A percentile compares a stretch with the other conserved stretches of the same genome.
phyloP scores from a whole-genome alignment of 2,113 vertebrate species.

The Apteryx owenii region DNA sequence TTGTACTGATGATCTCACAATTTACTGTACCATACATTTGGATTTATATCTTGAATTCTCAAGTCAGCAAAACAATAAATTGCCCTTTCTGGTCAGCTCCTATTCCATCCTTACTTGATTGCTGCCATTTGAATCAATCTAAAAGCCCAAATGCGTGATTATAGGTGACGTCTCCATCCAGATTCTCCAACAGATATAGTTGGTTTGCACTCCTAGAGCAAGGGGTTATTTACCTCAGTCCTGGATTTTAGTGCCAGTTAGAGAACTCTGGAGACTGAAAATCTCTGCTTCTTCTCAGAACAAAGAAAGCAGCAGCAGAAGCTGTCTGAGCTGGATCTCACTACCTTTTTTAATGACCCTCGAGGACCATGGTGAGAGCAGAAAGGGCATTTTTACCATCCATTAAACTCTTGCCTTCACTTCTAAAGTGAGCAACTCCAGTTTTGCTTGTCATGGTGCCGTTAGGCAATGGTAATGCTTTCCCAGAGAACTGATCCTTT shows the following conservation, averaged over 20 bases:
- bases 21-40: neutral
- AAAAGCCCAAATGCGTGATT: neutral
- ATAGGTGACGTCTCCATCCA: neutral
- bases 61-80: neutral
- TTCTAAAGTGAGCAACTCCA: neutral
- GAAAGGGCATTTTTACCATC: neutral
- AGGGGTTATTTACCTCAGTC: neutral
- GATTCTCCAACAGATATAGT: neutral
- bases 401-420: neutral
- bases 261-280: neutral
- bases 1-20: neutral
- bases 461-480: neutral
- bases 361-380: neutral
- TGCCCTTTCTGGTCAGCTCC: neutral
- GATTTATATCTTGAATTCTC: neutral
- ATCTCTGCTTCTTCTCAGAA: neutral
- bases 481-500: neutral
- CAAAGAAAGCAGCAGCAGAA: neutral
- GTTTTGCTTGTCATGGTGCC: neutral
- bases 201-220: neutral
- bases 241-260: neutral
- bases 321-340: fast-evolving
- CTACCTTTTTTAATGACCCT: neutral
- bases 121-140: neutral
- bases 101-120: neutral